Percentiles rank a stretch among this genome's conserved stretches.
Conservation (phyloP, 64 coral and sea anemone species). For the Catalaphyllia jardinei region DNA sequence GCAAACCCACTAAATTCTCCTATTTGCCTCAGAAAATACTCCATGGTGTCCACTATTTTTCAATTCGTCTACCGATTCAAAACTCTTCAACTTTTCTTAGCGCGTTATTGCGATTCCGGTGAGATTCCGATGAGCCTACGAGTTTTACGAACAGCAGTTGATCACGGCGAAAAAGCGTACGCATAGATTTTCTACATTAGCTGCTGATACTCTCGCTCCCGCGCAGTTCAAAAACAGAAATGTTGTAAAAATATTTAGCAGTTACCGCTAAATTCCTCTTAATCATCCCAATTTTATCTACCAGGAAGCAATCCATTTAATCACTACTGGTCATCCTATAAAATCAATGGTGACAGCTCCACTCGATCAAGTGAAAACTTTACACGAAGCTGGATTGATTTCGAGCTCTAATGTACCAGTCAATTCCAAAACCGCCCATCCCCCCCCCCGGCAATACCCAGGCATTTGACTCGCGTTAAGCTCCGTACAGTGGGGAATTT, state of each 20-base stretch:
- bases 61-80: neutral
- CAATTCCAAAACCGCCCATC: too few species aligned
- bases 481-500: too few species aligned
- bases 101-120: neutral
- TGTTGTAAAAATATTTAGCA: neutral
- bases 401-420: constrained; percentile 72
- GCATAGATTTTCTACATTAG: neutral
- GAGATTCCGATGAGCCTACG: neutral
- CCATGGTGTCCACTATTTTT: neutral
- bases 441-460: too few species aligned
- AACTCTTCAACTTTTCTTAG: neutral
- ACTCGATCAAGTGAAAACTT: constrained; percentile 81
- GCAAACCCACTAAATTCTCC: neutral
- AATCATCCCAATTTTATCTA: neutral
- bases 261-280: neutral
- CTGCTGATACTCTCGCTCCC: neutral
- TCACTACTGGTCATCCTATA: neutral
- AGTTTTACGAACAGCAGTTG: neutral
- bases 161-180: neutral
- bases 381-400: constrained; percentile 83
- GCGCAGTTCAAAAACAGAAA: constrained; percentile 20
- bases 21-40: neutral
- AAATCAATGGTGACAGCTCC: neutral
- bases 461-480: too few species aligned
- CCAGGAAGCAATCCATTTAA: neutral